phyloP scores from a whole-genome alignment of 1,140 invertebrate species.

The Idris sp. region DNA sequence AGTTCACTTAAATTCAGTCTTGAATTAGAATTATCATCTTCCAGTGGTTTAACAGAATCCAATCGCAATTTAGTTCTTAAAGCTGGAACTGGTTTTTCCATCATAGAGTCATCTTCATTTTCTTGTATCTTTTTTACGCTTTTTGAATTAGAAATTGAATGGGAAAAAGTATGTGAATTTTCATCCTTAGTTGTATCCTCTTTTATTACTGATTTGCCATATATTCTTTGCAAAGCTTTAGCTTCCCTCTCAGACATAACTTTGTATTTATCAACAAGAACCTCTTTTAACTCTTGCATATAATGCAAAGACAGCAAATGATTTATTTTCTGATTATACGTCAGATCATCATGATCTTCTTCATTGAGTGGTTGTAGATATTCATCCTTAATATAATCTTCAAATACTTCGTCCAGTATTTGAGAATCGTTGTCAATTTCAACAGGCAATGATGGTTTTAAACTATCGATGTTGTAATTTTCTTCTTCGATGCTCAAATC shows the following conservation, averaged over 20 bases:
- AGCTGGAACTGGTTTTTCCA: not conserved
- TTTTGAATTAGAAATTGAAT: too few species aligned
- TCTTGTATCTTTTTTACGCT: not conserved
- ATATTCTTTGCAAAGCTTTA: constrained; percentile 70
- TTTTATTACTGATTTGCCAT: constrained; percentile 42
- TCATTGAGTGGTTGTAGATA: constrained; percentile 69
- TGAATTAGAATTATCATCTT: constrained; percentile 1
- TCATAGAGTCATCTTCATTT: not conserved
- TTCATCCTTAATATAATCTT: constrained; percentile 75
- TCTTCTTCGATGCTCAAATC: constrained; percentile 14
- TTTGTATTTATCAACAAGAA: constrained; percentile 72
- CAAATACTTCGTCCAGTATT: constrained; percentile 76
- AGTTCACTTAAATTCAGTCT: not conserved
- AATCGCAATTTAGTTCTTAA: not conserved
- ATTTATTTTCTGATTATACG: constrained; percentile 66
- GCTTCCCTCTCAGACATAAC: constrained; percentile 73
- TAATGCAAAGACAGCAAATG: constrained; percentile 71
- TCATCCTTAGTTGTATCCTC: not conserved
- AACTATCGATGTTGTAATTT: not conserved
- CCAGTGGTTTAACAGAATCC: not conserved
- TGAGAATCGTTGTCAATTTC: constrained; percentile 64
- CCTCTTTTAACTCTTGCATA: constrained; percentile 75
- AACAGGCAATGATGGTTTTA: constrained; percentile 35
- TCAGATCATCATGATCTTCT: constrained; percentile 59
- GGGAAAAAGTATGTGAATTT: not conserved